Evolutionary conservation across 1,140 invertebrate genomes (phyloP), one percentile per base, ranked within the genome.

Genomic region (Drosophila sechellia): DNA sequence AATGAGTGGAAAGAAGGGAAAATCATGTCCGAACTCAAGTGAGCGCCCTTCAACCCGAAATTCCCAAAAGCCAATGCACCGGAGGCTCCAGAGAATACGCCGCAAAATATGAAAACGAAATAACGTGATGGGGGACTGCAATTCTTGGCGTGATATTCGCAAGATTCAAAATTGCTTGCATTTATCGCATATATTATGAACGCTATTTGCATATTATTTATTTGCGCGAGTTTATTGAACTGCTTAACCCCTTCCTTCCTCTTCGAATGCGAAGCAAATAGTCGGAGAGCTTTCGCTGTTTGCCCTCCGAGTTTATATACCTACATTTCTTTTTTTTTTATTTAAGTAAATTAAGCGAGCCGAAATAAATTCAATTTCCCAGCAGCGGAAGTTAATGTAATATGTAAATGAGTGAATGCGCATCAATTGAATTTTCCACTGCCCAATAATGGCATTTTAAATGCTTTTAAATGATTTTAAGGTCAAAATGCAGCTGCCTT

Each of bases 141-240:
- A 3, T 73, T 78, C 79, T 78, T 66, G 79, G 68, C 53, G 60
- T 53, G 57, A 39, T 50, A 43, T 57, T 55, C 52, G 45, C 50
- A 76, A 79, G 76, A 75, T 75, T 54, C 57, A 68, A 55, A 61
- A 55, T 52, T 45, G 37, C 68, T 22, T 55, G 60, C 68, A 63
- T 50, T 63, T 64, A 59, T 68, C 58, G 71, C 48, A 60, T 74
- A 75, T 63, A 71, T 79, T 84, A 55, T 64, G 57, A 57, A 66
- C 45, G 39, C 68, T 84, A 76, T 84, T 71, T 84, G 61, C 71
- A 75, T 78, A 60, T 81, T 81, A 83, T 72, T 87, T 87, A 77
- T 79, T 79, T 86, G 61, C 65, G 53, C 63, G 76, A 77, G 83
- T 86, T 87, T 87, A 86, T 83, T 87, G 83, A 86, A 86, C 83